phyloP scores from a whole-genome alignment of 2,113 vertebrate species.

The Amazona guildingii region DNA sequence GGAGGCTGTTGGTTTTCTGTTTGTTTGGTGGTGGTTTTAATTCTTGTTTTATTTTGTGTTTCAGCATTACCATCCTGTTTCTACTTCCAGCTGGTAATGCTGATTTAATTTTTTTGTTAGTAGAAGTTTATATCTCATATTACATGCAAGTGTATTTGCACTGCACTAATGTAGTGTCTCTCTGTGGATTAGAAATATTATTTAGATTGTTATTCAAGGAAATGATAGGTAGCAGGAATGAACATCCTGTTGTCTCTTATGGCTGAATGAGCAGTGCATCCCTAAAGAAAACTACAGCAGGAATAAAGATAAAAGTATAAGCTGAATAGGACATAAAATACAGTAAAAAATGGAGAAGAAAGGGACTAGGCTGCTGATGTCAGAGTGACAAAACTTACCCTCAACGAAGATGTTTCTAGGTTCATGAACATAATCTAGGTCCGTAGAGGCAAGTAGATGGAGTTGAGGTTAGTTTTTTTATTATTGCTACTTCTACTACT shows the following conservation, averaged over 20 bases:
- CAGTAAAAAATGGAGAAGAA: not conserved
- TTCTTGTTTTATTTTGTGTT: conserved; percentile 46
- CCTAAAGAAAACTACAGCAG: not conserved
- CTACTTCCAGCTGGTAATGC: conserved; percentile 54
- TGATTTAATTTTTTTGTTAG: not conserved
- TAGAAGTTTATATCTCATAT: conserved; percentile 25
- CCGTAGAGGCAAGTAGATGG: not conserved
- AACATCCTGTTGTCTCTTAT: not conserved
- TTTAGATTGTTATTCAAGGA: not conserved
- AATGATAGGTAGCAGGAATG: not conserved
- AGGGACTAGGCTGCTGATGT: not conserved
- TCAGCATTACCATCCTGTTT: conserved; percentile 44
- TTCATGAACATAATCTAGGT: not conserved
- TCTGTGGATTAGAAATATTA: conserved; percentile 36
- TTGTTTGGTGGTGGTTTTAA: not conserved
- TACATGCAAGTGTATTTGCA: conserved; percentile 37
- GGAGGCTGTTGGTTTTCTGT: not conserved
- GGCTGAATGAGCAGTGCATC: not conserved
- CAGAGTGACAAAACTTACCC: not conserved
- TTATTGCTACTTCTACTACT: not conserved
- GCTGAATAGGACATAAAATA: not conserved
- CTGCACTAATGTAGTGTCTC: not conserved
- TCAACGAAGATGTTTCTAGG: not conserved
- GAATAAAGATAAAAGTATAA: not conserved
- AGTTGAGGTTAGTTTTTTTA: not conserved